Conservation (phyloP, 53 echinoderm and acorn worm genomes). For the Pentamera pediparva region DNA sequence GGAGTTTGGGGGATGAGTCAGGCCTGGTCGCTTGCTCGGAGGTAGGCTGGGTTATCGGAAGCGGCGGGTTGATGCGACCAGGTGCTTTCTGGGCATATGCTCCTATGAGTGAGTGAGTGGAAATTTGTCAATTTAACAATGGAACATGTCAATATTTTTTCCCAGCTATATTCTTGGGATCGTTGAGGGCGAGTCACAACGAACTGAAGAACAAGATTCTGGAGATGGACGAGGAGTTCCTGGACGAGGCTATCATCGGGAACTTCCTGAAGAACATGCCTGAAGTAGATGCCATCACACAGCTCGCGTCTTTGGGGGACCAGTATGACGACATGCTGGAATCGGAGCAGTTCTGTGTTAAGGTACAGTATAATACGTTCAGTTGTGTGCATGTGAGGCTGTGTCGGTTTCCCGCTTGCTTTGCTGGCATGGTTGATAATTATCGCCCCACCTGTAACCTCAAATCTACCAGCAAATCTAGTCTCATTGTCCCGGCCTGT, state of each 20-base stretch:
- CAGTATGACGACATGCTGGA: constrained; percentile 87
- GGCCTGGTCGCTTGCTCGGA: neutral
- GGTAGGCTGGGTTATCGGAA: neutral
- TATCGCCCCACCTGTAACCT: too few species aligned
- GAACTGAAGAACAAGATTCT: constrained; percentile 77
- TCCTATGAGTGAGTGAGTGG: neutral
- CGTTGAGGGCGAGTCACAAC: constrained; percentile 59
- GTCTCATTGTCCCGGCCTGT: too few species aligned
- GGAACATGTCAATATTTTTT: neutral
- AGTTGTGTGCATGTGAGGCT: too few species aligned
- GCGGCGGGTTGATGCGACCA: neutral
- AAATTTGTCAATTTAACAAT: neutral
- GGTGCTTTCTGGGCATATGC: neutral
- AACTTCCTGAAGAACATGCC: constrained; percentile 83
- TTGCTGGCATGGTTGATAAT: too few species aligned
- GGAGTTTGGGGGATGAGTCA: too few species aligned
- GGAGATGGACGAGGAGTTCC: constrained; percentile 75
- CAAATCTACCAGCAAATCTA: too few species aligned
- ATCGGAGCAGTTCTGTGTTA: constrained; percentile 92
- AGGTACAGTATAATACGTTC: too few species aligned
- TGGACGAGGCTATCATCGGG: constrained; percentile 64
- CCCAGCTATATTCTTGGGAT: constrained; percentile 85
- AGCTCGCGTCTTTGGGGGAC: constrained; percentile 59
- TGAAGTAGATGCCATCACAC: constrained; percentile 61
- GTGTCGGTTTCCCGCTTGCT: too few species aligned